Percentiles rank a stretch among this genome's conserved stretches.
Evolutionary conservation across 2,888 invertebrate species (phyloP).

Genomic region (Leptodirus hochenwartii): DNA sequence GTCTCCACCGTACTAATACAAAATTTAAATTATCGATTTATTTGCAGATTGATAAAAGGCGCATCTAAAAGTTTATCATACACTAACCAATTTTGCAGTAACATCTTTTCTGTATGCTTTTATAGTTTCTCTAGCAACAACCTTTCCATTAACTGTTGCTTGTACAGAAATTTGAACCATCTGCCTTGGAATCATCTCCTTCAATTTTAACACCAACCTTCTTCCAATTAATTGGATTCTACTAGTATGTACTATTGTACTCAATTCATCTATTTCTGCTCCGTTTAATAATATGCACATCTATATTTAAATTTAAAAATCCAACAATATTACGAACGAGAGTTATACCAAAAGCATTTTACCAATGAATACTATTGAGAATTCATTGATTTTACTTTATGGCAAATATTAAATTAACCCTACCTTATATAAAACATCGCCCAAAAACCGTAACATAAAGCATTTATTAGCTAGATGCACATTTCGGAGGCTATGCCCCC

Average conservation of each 20-base stretch:
- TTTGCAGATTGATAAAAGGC: constrained; percentile 7
- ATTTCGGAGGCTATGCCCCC: too few relatives aligned
- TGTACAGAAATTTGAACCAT: constrained; percentile 78
- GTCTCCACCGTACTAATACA: constrained; percentile 77
- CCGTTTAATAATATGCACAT: constrained; percentile 67
- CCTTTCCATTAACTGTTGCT: constrained; percentile 58
- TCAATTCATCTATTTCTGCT: constrained; percentile 61
- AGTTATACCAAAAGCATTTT: constrained; percentile 1
- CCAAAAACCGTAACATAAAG: too few relatives aligned
- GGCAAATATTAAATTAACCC: too few relatives aligned
- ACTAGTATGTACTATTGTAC: constrained; percentile 57
- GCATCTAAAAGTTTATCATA: not conserved
- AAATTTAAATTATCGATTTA: constrained; percentile 10
- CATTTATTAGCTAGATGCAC: too few relatives aligned
- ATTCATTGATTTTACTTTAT: too few relatives aligned
- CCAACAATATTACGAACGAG: constrained; percentile 1
- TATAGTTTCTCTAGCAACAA: constrained; percentile 70
- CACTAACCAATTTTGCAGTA: constrained; percentile 72
- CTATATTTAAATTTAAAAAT: constrained; percentile 30
- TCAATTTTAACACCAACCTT: constrained; percentile 52
- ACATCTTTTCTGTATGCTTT: constrained; percentile 85
- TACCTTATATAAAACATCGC: too few relatives aligned
- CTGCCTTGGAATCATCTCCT: constrained; percentile 76
- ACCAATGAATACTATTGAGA: too few relatives aligned
- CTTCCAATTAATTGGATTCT: constrained; percentile 46